phyloP scores from a whole-genome alignment of 2,888 invertebrate genomes.

The Lycocerus yunnanus region DNA sequence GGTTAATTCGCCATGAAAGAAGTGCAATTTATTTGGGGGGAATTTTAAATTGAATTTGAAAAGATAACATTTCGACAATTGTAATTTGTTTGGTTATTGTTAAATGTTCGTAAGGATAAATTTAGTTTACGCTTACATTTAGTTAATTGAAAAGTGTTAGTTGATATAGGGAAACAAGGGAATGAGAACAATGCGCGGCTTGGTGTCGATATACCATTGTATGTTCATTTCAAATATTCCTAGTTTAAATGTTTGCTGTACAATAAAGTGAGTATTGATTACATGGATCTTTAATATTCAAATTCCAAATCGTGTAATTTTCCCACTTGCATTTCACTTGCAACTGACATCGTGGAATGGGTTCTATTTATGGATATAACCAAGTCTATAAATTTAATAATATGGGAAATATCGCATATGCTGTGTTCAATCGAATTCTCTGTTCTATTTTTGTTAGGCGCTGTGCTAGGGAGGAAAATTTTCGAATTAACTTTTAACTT shows the following conservation, averaged over 20 bases:
- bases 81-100: background rate
- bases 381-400: background rate
- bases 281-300: conserved; percentile 5
- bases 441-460: background rate
- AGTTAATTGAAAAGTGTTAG: conserved; percentile 4
- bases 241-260: conserved; percentile 4
- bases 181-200: conserved; percentile 1
- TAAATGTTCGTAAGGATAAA: background rate
- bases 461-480: background rate
- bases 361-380: background rate
- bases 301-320: background rate
- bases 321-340: background rate
- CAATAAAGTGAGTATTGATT: conserved; percentile 5
- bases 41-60: background rate
- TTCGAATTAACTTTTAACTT: background rate
- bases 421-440: background rate
- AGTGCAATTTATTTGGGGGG: background rate
- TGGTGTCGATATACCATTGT: conserved; percentile 11
- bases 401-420: background rate
- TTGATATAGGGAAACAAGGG: conserved; percentile 4
- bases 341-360: background rate
- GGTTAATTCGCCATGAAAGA: background rate
- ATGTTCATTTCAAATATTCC: conserved; percentile 4
- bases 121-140: background rate
- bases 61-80: background rate